Evolutionary conservation across 92 coral and sea anemone genomes (phyloP), one percentile per base, ranked within the genome.

Genomic region (Siderastrea radians): DNA sequence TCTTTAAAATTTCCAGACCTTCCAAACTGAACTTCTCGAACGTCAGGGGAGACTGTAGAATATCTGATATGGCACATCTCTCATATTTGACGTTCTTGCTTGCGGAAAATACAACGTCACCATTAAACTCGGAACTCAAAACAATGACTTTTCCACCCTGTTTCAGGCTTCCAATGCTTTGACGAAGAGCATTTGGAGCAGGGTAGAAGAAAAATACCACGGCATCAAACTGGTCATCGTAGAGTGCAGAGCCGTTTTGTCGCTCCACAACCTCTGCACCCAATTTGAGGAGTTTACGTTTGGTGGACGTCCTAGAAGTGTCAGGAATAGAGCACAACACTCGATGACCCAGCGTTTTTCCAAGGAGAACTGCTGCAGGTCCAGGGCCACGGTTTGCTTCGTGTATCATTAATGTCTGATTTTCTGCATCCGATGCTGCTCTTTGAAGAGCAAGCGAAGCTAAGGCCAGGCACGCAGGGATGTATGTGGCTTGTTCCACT

Each of bases 361-460:
- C 96, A 45, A 90, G 84, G 15, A 57, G 26, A 50, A 84, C 79
- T 44, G 92, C 94, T 51, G 94, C 93, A 10, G 84, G 66, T 3
- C 91, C 96, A 46, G 93, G 88, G 17, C 70, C 90, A 63, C 72
- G 84, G 82, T 93, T 72, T 0, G 87, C 96, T 45, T 90, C 90
- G 62, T 90, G 89, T 16, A 93, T 83, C 16, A 93, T 68, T 1
- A 86, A 12, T 6, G 53, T 54, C 49, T 61, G 76, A 8, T 26
- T 59, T 13, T 5, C 44, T 2, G 51, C 48, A 14, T 17, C 87
- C 15, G 72, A 19, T 1, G 64, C 47, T 49, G 75, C 78, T 50
- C 79, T 84, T 46, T 83, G 82, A 52, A 93, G 76, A 14, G 93
- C 92, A 50, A 71, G 74, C 48, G 2, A 91, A 17, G 96, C 96